Evolutionary conservation across 2,797 vertebrate species (phyloP).

Genomic region (Salmo trutta): DNA sequence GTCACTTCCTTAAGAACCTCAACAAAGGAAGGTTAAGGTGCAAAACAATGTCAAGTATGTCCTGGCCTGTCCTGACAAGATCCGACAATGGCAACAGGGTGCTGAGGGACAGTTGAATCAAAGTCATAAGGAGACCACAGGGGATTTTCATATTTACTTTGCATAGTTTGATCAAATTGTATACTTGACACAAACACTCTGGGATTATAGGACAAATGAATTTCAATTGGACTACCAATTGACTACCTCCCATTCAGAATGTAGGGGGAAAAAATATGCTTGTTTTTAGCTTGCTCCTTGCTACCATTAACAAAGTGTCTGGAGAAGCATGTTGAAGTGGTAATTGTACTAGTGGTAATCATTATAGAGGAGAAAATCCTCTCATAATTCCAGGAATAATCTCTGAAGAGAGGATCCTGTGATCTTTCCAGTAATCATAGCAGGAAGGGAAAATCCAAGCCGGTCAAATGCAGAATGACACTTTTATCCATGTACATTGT

Average conservation of each 20-base stretch:
- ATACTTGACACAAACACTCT: no score
- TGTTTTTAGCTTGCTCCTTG: no score
- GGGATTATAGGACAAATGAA: no score
- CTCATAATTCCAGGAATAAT: constrained; percentile 11
- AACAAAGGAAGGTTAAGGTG: constrained; percentile 74
- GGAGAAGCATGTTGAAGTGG: background rate
- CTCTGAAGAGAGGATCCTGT: background rate
- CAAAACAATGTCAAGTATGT: constrained; percentile 75
- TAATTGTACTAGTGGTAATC: constrained; percentile 13
- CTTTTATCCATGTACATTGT: background rate
- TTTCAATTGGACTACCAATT: no score
- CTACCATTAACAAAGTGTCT: background rate
- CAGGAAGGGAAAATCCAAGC: constrained; percentile 9
- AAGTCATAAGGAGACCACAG: background rate
- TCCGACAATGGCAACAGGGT: constrained; percentile 40
- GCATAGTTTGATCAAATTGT: no score
- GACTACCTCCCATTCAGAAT: background rate
- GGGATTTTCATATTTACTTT: background rate
- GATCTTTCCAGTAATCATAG: constrained; percentile 12
- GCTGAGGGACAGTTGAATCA: background rate
- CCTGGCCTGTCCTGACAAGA: constrained; percentile 61
- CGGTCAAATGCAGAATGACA: background rate
- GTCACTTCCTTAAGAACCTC: constrained; percentile 76
- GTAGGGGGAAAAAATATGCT: background rate
- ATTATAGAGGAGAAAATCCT: constrained; percentile 22